Evolutionary conservation across 2,888 invertebrate genomes (phyloP).

Genomic region (Melanotus villosus): DNA sequence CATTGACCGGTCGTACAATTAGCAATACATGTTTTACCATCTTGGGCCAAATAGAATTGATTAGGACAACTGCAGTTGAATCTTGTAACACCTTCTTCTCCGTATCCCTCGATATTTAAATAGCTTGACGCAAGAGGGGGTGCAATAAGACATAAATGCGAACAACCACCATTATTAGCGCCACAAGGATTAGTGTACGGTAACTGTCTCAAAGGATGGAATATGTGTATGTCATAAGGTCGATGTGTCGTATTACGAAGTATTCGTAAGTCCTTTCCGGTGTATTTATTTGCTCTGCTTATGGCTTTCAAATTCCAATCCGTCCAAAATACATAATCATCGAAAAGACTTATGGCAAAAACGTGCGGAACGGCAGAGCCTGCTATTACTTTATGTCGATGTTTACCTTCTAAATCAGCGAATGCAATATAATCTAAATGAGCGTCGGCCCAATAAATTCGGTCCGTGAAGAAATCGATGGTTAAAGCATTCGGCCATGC

Average conservation of each 20-base stretch:
- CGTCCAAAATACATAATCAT: slow-evolving; percentile 95
- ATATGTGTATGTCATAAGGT: slow-evolving; percentile 94
- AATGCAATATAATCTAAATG: slow-evolving; percentile 98
- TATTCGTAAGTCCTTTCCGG: slow-evolving; percentile 80
- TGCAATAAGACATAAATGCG: slow-evolving; percentile 93
- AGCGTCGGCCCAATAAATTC: slow-evolving; percentile 98
- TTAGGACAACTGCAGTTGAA: slow-evolving; percentile 96
- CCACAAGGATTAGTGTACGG: slow-evolving; percentile 93
- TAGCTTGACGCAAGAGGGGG: slow-evolving; percentile 85
- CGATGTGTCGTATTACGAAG: slow-evolving; percentile 94
- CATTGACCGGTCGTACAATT: slow-evolving; percentile 95
- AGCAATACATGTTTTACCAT: slow-evolving; percentile 90
- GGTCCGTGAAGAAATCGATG: slow-evolving; percentile 95
- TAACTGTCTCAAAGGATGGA: slow-evolving; percentile 90
- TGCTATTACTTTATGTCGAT: slow-evolving; percentile 85
- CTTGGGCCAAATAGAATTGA: slow-evolving; percentile 86
- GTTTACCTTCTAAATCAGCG: slow-evolving; percentile 91
- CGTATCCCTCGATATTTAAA: slow-evolving; percentile 83
- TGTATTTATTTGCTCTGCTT: slow-evolving; percentile 92
- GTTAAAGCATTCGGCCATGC: slow-evolving; percentile 99
- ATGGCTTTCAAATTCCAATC: slow-evolving; percentile 98
- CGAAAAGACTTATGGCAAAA: slow-evolving; percentile 94
- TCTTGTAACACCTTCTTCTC: slow-evolving; percentile 83
- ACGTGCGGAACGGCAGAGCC: slow-evolving; percentile 93
- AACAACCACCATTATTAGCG: slow-evolving; percentile 93